Conservation (phyloP, 2,113 vertebrate species). For the Phyllopteryx taeniolatus region DNA sequence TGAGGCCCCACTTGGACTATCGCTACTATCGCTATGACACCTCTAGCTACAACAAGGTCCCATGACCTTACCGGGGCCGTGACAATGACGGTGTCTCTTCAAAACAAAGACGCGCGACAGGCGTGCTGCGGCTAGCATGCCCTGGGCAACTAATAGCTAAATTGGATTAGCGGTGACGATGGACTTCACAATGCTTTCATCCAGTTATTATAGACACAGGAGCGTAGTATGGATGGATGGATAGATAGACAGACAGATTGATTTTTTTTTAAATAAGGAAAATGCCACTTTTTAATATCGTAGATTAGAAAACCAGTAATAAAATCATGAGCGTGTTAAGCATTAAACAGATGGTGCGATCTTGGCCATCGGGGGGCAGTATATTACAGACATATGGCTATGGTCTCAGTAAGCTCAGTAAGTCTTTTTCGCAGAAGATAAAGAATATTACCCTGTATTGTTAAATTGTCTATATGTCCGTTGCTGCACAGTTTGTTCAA, state of each 20-base stretch:
- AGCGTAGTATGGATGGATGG: conserved; percentile 13
- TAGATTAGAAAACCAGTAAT: no score
- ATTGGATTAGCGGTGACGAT: conserved; percentile 66
- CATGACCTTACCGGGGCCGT: conserved; percentile 35
- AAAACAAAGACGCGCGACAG: conserved; percentile 27
- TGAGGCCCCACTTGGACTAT: conserved; percentile 43
- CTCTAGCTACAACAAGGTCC: conserved; percentile 29
- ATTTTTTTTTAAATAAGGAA: no score
- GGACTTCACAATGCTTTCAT: conserved; percentile 40
- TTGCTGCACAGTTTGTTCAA: no score
- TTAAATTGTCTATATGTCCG: no score
- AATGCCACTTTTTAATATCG: no score
- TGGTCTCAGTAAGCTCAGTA: no score
- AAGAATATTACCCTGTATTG: no score
- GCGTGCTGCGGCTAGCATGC: conserved; percentile 32
- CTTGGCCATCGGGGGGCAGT: no score
- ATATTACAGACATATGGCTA: no score
- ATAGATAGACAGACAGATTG: background rate
- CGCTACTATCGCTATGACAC: conserved; percentile 45
- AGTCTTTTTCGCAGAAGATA: no score
- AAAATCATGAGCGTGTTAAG: no score
- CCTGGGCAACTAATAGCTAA: conserved; percentile 58
- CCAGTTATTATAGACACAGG: conserved; percentile 42
- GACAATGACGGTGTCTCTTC: conserved; percentile 16
- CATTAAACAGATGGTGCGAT: no score